phyloP scores from a whole-genome alignment of 2,888 invertebrate genomes.

The Ethmia dodecea region DNA sequence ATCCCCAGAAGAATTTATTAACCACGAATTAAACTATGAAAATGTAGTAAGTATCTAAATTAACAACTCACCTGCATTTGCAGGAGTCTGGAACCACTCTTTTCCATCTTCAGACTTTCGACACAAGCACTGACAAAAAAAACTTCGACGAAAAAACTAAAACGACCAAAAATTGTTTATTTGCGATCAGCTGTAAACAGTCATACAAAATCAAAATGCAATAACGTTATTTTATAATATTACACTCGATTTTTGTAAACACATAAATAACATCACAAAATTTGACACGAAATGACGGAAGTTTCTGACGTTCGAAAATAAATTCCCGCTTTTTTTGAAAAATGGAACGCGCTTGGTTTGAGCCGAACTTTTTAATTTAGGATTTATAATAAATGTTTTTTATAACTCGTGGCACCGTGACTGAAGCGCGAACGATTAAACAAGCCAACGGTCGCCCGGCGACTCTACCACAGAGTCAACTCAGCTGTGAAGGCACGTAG shows the following conservation, averaged over 20 bases:
- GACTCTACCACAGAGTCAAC: conserved; percentile 35
- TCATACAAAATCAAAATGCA: conserved; percentile 8
- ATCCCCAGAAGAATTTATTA: too few relatives aligned
- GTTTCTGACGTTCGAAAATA: conserved; percentile 22
- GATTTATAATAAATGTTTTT: too few relatives aligned
- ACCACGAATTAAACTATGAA: not conserved
- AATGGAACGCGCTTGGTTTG: conserved; percentile 21
- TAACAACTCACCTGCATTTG: conserved; percentile 63
- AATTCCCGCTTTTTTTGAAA: conserved; percentile 29
- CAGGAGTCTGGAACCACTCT: conserved; percentile 56
- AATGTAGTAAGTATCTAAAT: too few relatives aligned
- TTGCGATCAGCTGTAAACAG: conserved; percentile 13
- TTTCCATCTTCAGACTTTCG: conserved; percentile 46
- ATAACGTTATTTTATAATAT: too few relatives aligned
- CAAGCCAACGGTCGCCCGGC: conserved; percentile 58
- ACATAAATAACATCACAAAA: conserved; percentile 42
- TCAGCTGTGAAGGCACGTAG: conserved; percentile 30
- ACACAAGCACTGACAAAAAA: not conserved
- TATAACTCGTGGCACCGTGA: too few relatives aligned
- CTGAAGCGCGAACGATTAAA: conserved; percentile 56
- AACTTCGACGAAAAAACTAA: not conserved
- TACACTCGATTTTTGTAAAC: conserved; percentile 49
- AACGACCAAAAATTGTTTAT: too few relatives aligned
- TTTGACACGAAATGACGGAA: conserved; percentile 44
- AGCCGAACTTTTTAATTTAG: too few relatives aligned